Conservation (phyloP, 2,113 vertebrate species). For the Channa maculata region DNA sequence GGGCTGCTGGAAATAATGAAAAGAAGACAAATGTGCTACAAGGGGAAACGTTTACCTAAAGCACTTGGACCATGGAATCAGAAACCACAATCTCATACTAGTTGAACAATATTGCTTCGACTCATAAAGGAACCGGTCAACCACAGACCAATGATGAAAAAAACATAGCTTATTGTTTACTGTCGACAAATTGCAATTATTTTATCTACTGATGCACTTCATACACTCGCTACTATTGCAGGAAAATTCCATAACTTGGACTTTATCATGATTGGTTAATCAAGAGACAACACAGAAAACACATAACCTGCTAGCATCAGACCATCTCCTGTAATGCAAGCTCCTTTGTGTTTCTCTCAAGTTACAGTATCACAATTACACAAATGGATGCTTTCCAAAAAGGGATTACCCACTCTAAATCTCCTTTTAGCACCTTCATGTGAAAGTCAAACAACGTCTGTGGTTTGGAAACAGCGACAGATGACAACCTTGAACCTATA, state of each 20-base stretch:
- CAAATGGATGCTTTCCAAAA: slow-evolving; percentile 61
- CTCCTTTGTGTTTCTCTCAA: slow-evolving; percentile 60
- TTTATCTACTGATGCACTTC: slow-evolving; percentile 17
- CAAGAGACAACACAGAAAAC: slow-evolving; percentile 27
- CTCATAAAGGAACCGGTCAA: slow-evolving; percentile 37
- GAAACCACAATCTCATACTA: slow-evolving; percentile 37
- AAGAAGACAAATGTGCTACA: background rate
- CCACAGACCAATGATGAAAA: slow-evolving; percentile 27
- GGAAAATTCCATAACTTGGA: slow-evolving; percentile 26
- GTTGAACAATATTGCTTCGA: slow-evolving; percentile 34
- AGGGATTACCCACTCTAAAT: slow-evolving; percentile 61
- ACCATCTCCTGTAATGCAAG: slow-evolving; percentile 21
- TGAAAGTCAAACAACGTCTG: slow-evolving; percentile 66
- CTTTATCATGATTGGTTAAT: slow-evolving; percentile 52
- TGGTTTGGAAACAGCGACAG: slow-evolving; percentile 48
- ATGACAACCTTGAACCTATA: slow-evolving; percentile 71
- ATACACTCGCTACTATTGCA: background rate
- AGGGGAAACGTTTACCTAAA: slow-evolving; percentile 23
- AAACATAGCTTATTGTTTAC: slow-evolving; percentile 17
- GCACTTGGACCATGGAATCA: slow-evolving; percentile 26
- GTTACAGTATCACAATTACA: slow-evolving; percentile 61
- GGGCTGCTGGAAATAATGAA: background rate
- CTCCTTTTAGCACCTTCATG: slow-evolving; percentile 74
- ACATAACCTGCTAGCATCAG: slow-evolving; percentile 13
- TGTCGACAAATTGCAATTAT: background rate